Conservation (phyloP, 1,140 invertebrate species). For the Lordiphosa clarofinis region DNA sequence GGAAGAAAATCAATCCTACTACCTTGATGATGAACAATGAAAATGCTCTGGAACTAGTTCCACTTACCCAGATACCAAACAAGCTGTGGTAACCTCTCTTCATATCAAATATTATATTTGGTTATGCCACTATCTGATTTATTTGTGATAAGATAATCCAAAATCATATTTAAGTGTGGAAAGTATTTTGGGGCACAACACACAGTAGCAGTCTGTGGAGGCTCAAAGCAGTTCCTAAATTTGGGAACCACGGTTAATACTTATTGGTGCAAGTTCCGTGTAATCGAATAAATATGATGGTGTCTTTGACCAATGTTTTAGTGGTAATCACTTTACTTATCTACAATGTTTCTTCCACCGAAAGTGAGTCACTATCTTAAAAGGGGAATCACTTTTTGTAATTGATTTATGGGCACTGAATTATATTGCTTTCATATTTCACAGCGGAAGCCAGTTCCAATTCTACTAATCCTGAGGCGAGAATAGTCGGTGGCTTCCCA, state of each 20-base stretch:
- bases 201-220: constrained; percentile 20
- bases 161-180: no score
- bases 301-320: constrained; percentile 1
- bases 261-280: neutral
- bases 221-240: constrained; percentile 34
- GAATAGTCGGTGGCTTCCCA: constrained; percentile 42
- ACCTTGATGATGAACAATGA: no score
- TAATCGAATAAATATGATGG: neutral
- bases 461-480: constrained; percentile 15
- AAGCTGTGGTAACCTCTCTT: no score
- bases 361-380: constrained; percentile 29
- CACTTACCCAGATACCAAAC: no score
- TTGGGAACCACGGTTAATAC: constrained; percentile 41
- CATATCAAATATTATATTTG: no score
- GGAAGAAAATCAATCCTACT: no score
- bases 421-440: no score
- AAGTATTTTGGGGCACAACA: constrained; percentile 5
- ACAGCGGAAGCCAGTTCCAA: no score
- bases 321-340: constrained; percentile 7
- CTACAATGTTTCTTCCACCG: constrained; percentile 4
- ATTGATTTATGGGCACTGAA: neutral
- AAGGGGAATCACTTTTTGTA: constrained; percentile 2
- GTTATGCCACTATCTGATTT: no score
- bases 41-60: no score
- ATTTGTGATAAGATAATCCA: no score